These are phyloP conservation scores for Catocala fraxini DNA, from an alignment of 2,888 invertebrate species.

Conservation along the genomic window DNA sequence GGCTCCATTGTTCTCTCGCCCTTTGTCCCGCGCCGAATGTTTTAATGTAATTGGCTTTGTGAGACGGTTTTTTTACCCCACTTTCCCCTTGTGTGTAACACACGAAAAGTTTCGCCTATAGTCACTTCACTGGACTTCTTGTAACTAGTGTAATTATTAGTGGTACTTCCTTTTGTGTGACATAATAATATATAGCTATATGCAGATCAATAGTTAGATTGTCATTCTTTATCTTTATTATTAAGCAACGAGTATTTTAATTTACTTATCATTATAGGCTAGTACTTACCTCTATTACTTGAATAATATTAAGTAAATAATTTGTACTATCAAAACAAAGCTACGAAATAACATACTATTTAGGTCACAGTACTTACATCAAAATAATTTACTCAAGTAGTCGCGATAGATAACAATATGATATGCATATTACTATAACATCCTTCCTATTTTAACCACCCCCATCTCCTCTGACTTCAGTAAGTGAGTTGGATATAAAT, in stretches of 20 bases:
- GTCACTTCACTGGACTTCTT: slow-evolving; percentile 46
- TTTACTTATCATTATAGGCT: too few species aligned
- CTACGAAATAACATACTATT: not conserved
- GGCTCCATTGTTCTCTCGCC: slow-evolving; percentile 83
- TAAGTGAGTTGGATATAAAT: slow-evolving; percentile 88
- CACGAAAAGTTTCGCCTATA: slow-evolving; percentile 56
- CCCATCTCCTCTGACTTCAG: slow-evolving; percentile 75
- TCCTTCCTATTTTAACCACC: slow-evolving; percentile 68
- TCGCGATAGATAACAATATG: slow-evolving; percentile 21
- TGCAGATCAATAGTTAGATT: too few species aligned
- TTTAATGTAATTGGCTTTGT: slow-evolving; percentile 88
- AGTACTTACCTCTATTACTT: too few species aligned
- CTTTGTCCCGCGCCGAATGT: slow-evolving; percentile 85
- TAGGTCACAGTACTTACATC: not conserved
- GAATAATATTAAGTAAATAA: too few species aligned
- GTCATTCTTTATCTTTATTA: too few species aligned
- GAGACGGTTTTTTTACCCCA: slow-evolving; percentile 73
- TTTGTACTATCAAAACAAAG: too few species aligned
- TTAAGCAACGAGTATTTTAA: too few species aligned
- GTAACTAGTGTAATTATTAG: slow-evolving; percentile 47
- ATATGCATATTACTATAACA: slow-evolving; percentile 56
- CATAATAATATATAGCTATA: not conserved
- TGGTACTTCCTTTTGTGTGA: slow-evolving; percentile 17
- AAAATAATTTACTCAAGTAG: slow-evolving; percentile 4
- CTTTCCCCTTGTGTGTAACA: slow-evolving; percentile 55